These are phyloP conservation scores for Nysson spinosus DNA, from an alignment of 2,888 invertebrate genomes.

Conservation along the genomic window DNA sequence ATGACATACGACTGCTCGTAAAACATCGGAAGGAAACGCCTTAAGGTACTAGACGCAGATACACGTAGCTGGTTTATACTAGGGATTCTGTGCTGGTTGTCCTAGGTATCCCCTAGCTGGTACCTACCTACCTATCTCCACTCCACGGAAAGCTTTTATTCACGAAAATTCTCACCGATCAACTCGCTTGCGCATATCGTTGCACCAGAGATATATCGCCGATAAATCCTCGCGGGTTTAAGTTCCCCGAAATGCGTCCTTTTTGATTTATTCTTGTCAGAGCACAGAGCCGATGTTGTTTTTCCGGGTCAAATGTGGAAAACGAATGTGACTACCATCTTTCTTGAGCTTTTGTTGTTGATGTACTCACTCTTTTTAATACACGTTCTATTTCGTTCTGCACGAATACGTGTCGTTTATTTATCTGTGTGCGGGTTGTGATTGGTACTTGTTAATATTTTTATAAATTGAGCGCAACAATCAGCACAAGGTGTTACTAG, in stretches of 20 bases:
- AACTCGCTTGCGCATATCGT: constrained; percentile 23
- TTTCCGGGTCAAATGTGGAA: no score
- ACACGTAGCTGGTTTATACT: constrained; percentile 48
- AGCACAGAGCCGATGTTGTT: not conserved
- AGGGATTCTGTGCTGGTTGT: constrained; percentile 26
- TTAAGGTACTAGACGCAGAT: constrained; percentile 38
- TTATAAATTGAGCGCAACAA: no score
- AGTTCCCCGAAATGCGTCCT: constrained; percentile 10
- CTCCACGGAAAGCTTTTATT: not conserved
- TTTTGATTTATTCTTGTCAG: constrained; percentile 21
- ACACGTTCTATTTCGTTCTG: no score
- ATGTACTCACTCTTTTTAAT: no score
- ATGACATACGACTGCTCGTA: constrained; percentile 60
- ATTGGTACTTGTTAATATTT: no score
- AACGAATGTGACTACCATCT: no score
- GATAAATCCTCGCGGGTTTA: constrained; percentile 36
- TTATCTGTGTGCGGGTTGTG: no score
- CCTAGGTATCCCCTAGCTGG: not conserved
- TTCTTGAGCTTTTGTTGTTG: not conserved
- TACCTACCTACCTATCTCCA: not conserved
- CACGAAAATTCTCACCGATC: constrained; percentile 32
- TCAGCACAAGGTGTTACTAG: no score
- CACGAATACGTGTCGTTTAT: no score
- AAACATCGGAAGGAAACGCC: constrained; percentile 53
- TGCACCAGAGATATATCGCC: constrained; percentile 22